Conservation (phyloP, 1,140 invertebrate species). For the Neotoxoptera formosana region DNA sequence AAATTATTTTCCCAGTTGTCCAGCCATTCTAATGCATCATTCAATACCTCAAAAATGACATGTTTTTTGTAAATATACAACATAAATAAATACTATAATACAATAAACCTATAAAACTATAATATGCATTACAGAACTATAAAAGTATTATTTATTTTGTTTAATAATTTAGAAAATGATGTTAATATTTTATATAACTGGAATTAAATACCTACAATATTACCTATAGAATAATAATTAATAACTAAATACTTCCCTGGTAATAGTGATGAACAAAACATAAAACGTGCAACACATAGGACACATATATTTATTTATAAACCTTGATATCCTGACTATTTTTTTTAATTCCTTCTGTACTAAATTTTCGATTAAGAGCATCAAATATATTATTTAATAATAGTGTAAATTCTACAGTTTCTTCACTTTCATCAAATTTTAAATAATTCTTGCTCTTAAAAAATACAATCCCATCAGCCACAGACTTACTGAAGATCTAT, state of each 20-base stretch:
- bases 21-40: background rate
- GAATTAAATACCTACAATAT: background rate
- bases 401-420: constrained; percentile 15
- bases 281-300: constrained; percentile 9
- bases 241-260: background rate
- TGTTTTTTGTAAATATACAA: no score
- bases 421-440: background rate
- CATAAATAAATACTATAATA: no score
- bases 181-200: background rate
- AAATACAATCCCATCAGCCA: background rate
- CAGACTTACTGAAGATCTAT: constrained; percentile 5
- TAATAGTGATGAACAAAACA: background rate
- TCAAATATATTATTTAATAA: background rate
- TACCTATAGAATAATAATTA: background rate
- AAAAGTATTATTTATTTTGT: background rate
- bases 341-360: background rate
- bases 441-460: background rate
- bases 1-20: background rate
- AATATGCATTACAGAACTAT: no score
- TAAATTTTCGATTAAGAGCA: background rate
- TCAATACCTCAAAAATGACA: background rate
- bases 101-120: no score
- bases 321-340: background rate
- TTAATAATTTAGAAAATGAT: background rate
- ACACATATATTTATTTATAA: background rate